A percentile compares a stretch with the other conserved stretches of the same genome.
These are phyloP conservation scores for Romanogobio albipinnatus DNA, from an alignment of 2,113 vertebrate species.

Conservation along the genomic window DNA sequence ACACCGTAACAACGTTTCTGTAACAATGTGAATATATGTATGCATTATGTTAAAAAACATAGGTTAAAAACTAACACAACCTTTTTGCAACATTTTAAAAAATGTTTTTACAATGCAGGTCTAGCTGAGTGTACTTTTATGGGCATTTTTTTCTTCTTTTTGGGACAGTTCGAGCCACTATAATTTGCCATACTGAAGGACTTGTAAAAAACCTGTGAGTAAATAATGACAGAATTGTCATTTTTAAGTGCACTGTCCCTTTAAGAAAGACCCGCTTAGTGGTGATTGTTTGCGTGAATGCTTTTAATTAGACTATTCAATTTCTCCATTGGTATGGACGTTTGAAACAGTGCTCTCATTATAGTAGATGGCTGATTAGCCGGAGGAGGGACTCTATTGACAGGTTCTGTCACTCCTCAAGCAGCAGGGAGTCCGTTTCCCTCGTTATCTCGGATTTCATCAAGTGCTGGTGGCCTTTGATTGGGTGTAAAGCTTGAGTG, in stretches of 20 bases:
- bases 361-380: conserved; percentile 19
- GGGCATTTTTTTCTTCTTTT: neutral
- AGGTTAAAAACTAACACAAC: neutral
- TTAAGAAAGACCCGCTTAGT: neutral
- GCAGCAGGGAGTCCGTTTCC: neutral
- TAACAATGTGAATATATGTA: neutral
- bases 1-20: neutral
- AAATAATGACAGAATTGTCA: neutral
- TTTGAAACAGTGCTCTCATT: conserved; percentile 14
- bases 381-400: neutral
- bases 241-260: neutral
- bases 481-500: conserved; percentile 35
- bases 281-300: neutral
- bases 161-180: neutral
- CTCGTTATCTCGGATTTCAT: conserved; percentile 29
- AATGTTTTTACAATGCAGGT: neutral
- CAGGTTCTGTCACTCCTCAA: conserved; percentile 23
- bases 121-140: neutral
- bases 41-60: neutral
- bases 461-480: conserved; percentile 11
- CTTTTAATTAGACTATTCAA: conserved; percentile 20
- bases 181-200: neutral
- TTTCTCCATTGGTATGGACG: neutral
- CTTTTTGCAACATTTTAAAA: neutral
- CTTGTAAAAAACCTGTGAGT: neutral